A percentile compares a stretch with the other conserved stretches of the same genome.
These are phyloP conservation scores for Arrhamphus sclerolepis DNA, from an alignment of 2,797 vertebrate species.

Conservation along the genomic window DNA sequence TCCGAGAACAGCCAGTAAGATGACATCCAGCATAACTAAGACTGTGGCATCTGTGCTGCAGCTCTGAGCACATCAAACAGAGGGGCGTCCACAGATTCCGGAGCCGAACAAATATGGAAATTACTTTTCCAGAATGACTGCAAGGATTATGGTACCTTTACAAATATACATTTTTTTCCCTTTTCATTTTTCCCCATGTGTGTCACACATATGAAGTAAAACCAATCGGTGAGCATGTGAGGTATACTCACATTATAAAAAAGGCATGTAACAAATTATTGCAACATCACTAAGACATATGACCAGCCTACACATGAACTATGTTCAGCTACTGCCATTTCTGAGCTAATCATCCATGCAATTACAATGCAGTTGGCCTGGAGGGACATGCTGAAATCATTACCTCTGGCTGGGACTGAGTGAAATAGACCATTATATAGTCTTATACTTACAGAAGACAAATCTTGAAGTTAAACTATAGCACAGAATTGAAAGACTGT, in stretches of 20 bases:
- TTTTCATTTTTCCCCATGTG: constrained; percentile 47
- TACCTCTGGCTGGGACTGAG: constrained; percentile 59
- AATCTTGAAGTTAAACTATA: constrained; percentile 30
- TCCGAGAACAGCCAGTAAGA: constrained; percentile 79
- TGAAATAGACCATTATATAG: constrained; percentile 56
- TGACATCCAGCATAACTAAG: constrained; percentile 81
- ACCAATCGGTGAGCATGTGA: background rate
- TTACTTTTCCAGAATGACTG: constrained; percentile 80
- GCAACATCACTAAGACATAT: constrained; percentile 52
- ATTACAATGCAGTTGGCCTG: constrained; percentile 55
- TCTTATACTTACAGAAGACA: constrained; percentile 40
- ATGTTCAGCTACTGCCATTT: constrained; percentile 66
- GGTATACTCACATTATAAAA: constrained; percentile 5
- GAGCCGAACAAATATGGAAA: constrained; percentile 75
- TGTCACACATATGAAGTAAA: background rate
- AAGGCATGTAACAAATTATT: constrained; percentile 47
- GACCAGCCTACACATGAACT: constrained; percentile 53
- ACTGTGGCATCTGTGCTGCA: constrained; percentile 83
- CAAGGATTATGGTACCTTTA: constrained; percentile 65
- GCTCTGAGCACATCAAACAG: constrained; percentile 86
- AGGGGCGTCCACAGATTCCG: constrained; percentile 73
- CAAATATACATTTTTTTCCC: constrained; percentile 43
- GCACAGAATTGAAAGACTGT: constrained; percentile 38
- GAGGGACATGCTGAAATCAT: constrained; percentile 75
- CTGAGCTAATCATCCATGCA: constrained; percentile 75